Evolutionary conservation across 2,888 invertebrate genomes (phyloP).

Genomic region (Spatulosminthurus flaviceps): DNA sequence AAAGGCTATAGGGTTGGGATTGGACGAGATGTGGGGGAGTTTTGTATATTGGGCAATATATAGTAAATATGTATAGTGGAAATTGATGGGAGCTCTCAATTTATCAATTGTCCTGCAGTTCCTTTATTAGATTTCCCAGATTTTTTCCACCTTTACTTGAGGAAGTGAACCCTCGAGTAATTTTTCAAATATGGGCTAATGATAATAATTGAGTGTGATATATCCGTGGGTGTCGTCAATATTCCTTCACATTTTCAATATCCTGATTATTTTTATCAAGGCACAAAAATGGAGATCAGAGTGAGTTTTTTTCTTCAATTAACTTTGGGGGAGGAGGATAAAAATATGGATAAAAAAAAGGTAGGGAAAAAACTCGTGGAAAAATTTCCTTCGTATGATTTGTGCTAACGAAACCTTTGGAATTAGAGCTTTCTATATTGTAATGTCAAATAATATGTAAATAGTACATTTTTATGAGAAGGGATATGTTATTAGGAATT

Average conservation of each 20-base stretch:
- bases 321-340: too few relatives aligned
- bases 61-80: too few relatives aligned
- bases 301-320: background rate
- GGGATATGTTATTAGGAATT: too few relatives aligned
- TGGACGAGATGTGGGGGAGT: too few relatives aligned
- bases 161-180: background rate
- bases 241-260: background rate
- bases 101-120: background rate
- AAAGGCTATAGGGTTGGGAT: background rate
- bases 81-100: background rate
- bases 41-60: too few relatives aligned
- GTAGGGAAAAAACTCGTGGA: too few relatives aligned
- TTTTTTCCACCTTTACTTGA: background rate
- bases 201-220: background rate
- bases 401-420: too few relatives aligned
- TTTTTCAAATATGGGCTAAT: background rate
- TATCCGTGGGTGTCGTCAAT: constrained; percentile 13
- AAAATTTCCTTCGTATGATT: too few relatives aligned
- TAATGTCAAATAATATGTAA: too few relatives aligned
- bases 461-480: too few relatives aligned
- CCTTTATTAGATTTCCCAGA: background rate
- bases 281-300: background rate
- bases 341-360: too few relatives aligned
- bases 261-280: constrained; percentile 18
- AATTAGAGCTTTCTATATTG: too few relatives aligned